phyloP scores from a whole-genome alignment of 2,113 vertebrate genomes.

The Oostethus manadensis region DNA sequence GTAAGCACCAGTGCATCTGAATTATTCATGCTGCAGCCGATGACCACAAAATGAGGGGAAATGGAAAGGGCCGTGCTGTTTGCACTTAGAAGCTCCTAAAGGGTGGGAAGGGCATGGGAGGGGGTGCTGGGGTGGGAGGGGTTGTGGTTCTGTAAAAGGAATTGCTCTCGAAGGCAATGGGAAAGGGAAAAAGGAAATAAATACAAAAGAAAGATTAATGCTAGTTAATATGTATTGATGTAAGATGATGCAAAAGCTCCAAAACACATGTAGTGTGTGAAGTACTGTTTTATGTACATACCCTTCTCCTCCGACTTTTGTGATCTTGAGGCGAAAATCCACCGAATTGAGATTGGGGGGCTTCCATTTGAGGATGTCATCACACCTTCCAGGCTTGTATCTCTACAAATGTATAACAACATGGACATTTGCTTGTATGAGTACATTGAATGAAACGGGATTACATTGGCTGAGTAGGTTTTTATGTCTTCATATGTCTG shows the following conservation, averaged over 20 bases:
- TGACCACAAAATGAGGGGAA: constrained; percentile 15
- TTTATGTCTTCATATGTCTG: neutral
- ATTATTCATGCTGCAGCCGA: constrained; percentile 45
- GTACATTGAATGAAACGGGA: constrained; percentile 1
- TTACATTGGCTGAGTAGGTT: neutral
- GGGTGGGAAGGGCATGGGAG: too few relatives aligned
- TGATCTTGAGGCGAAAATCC: constrained; percentile 97
- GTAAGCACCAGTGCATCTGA: constrained; percentile 22
- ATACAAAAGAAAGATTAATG: constrained; percentile 20
- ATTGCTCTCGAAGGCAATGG: constrained; percentile 12
- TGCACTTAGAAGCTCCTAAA: neutral
- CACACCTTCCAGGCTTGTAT: constrained; percentile 91
- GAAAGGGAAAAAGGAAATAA: constrained; percentile 1
- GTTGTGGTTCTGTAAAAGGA: constrained; percentile 1
- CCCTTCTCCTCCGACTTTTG: constrained; percentile 96
- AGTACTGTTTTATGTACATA: constrained; percentile 68
- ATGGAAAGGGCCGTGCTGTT: constrained; percentile 8
- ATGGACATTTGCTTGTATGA: neutral
- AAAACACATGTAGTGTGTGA: constrained; percentile 8
- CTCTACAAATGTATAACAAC: constrained; percentile 67
- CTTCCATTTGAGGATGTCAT: constrained; percentile 99
- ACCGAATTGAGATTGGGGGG: constrained; percentile 97
- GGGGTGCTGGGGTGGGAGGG: too few relatives aligned
- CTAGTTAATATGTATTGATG: constrained; percentile 9
- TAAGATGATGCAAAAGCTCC: neutral